phyloP scores from a whole-genome alignment of 2,113 vertebrate species.

The Mormyrus iriodes region DNA sequence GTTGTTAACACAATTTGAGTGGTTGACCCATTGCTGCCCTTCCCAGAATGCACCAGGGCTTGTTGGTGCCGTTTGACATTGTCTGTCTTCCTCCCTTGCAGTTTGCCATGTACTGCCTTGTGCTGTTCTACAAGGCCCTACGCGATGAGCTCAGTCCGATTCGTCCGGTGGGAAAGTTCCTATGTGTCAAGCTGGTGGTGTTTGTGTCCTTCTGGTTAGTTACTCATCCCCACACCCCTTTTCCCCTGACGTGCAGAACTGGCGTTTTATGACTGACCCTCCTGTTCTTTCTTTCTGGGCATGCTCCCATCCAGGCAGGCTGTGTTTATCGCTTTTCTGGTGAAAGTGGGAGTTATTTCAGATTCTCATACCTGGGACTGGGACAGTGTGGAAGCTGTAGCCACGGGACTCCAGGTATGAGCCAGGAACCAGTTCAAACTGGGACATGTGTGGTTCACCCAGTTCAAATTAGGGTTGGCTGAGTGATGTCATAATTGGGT shows the following conservation, averaged over 20 bases:
- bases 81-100: constrained; percentile 39
- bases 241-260: neutral
- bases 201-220: constrained; percentile 94
- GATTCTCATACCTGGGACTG: constrained; percentile 87
- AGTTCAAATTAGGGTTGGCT: neutral
- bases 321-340: constrained; percentile 86
- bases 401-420: constrained; percentile 86
- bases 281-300: neutral
- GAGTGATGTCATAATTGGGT: neutral
- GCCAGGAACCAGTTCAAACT: neutral
- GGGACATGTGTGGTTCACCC: neutral
- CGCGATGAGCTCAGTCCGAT: constrained; percentile 89
- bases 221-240: too few species aligned
- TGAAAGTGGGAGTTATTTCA: constrained; percentile 91
- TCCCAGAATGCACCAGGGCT: neutral
- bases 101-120: constrained; percentile 98
- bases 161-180: constrained; percentile 91
- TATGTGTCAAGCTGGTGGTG: constrained; percentile 96
- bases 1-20: neutral
- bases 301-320: constrained; percentile 75
- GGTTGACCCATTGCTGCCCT: neutral
- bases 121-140: constrained; percentile 90
- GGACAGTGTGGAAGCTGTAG: constrained; percentile 89
- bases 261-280: neutral
- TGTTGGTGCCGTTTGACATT: neutral